Conservation (phyloP, 2,888 invertebrate genomes). For the Epiblema foenella region DNA sequence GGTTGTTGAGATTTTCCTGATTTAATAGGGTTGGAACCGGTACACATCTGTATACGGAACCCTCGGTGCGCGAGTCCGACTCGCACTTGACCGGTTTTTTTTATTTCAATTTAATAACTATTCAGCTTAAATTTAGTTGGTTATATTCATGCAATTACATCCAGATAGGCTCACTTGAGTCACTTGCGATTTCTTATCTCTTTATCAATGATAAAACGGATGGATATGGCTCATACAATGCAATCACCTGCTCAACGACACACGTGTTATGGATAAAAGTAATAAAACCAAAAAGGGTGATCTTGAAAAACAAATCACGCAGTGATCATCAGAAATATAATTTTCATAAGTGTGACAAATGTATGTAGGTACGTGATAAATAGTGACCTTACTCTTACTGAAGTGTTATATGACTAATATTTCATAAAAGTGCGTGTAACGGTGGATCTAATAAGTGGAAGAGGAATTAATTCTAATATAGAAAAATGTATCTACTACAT, state of each 20-base stretch:
- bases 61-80: too few relatives aligned
- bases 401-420: conserved; percentile 36
- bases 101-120: background rate
- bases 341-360: conserved; percentile 9
- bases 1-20: too few relatives aligned
- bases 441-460: conserved; percentile 48
- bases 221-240: conserved; percentile 72
- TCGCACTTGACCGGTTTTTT: too few relatives aligned
- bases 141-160: conserved; percentile 41
- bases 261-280: conserved; percentile 52
- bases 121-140: conserved; percentile 3
- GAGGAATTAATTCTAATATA: conserved; percentile 30
- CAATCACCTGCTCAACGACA: conserved; percentile 57
- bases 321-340: background rate
- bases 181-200: conserved; percentile 66
- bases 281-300: background rate
- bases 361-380: background rate
- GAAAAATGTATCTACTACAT: background rate
- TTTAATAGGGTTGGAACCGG: too few relatives aligned
- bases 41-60: too few relatives aligned
- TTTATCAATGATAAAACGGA: conserved; percentile 74
- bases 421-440: conserved; percentile 27
- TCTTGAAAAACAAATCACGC: background rate
- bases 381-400: background rate
- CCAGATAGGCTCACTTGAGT: conserved; percentile 56